Evolutionary conservation across 2,888 invertebrate species (phyloP), one percentile per base, ranked within the genome.

Genomic region (Hetaerina titia): DNA sequence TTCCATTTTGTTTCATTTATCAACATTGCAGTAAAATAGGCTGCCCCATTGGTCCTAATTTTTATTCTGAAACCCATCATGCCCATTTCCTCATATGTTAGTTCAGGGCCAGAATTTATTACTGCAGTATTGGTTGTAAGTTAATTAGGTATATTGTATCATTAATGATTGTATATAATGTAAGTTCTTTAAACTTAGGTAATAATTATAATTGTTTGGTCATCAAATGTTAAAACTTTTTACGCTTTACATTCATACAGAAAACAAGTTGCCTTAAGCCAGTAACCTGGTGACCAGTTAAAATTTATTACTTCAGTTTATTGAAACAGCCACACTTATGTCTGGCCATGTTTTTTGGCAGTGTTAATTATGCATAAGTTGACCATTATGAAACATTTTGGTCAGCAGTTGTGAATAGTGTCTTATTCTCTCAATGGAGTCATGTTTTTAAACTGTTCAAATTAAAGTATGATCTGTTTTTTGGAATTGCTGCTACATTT

Each of bases 401-500:
- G 11, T 31, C 81, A 81, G 9, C 81, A 25, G 74, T 5, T 11
- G 56, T 56, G 56, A 45, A 69, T 5, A 19, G n/a, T 56, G 58
- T 92, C n/a, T 90, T 25, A 45, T n/a, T 57, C 69, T 31, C 56
- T 56, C 56, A 31, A n/a, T n/a, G 60, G 58, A 90, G 11, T 64
- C 2, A n/a, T 60, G 11, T 31, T 88, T 88, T 90, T 74, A 45
- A 92, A 56, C 15, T 58, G 58, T 92, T 15, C 25, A 81, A 81
- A 31, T 11, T 81, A 25, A 22, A 19, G 22, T 69, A 31, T 81
- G 81, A 15, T 31, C 31, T 13, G 45, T 45, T 45, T 63, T 90
- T 90, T 63, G 31, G 63, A 63, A 60, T 90, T 90, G 63, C 63
- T 90, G 90, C 58, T 64, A 64, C 13, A 69, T 56, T 64, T 90